Base-by-base conservation (phyloP, 2,797 vertebrate genomes). In the Telmatherina bonti region DNA sequence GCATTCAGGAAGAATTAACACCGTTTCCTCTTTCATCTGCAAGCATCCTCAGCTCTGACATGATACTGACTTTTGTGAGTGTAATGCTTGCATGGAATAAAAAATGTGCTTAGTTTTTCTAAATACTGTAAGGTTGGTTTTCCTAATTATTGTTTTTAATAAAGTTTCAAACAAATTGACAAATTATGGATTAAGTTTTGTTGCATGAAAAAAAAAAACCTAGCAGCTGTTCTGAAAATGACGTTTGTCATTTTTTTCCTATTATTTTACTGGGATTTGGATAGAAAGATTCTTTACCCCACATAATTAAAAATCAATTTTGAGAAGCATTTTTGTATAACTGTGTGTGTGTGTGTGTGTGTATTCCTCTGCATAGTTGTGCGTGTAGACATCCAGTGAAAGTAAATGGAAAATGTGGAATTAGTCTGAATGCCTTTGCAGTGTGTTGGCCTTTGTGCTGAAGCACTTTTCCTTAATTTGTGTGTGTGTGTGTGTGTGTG, bases 391-490 rank as follows among this genome's bases (percentile, higher is more conserved):
- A 51, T 74, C 82, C 72, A 84, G 31, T 76, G 66, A 86, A 86
- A 84, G 71, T 52, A 18, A 84, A 86, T 1, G 82, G 86, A 89
- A 90, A 89, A 92, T 83, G 74, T 81, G 69, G 76, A 89, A 80
- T 84, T 82, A 71, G 74, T 77, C 61, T 83, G 76, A 88, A 92
- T 91, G 81, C 78, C 84, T 83, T 81, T 80, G 84, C 84, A 85
- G 81, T 85, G 84, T 76, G 78, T 88, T 78, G 84, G 75, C 77
- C 67, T 83, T 76, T 75, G 71, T 66, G 67, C 78, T 61, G 72
- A 74, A 74, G 76, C 79, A 33, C 66, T 82, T 81, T 84, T 62
- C 57, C 20, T 58, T 31, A 24, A 15, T 54, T 61, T 54, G 31
- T 75, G 57, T 75, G 56, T 60, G 55, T 72, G 43, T 62, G 33